A percentile compares a stretch with the other conserved stretches of the same genome.
Conservation (phyloP, 2,888 invertebrate species). For the Drosophila subquinaria region DNA sequence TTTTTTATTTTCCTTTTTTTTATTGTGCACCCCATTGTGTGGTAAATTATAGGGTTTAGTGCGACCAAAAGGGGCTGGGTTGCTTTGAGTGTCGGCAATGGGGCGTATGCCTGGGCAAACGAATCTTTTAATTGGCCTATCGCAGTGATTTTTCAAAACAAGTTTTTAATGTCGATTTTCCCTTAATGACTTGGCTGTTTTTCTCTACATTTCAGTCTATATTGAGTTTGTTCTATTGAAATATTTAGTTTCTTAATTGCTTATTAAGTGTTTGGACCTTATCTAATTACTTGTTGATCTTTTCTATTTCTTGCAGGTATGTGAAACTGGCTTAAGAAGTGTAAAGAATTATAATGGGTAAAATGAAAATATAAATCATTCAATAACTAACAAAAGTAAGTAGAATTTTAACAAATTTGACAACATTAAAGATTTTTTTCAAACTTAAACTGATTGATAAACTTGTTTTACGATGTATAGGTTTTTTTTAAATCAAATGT, state of each 20-base stretch:
- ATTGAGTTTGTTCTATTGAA: not conserved
- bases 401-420: not conserved
- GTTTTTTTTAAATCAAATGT: too few species aligned
- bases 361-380: not conserved
- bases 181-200: constrained; percentile 17
- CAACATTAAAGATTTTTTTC: too few species aligned
- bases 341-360: not conserved
- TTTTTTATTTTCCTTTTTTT: constrained; percentile 25
- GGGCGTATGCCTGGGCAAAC: constrained; percentile 47
- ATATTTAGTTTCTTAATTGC: constrained; percentile 16
- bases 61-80: not conserved
- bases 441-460: too few species aligned
- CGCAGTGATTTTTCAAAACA: constrained; percentile 41
- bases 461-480: too few species aligned
- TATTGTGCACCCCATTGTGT: constrained; percentile 47
- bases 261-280: constrained; percentile 13
- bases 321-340: constrained; percentile 16
- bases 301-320: constrained; percentile 63
- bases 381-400: not conserved
- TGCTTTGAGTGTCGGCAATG: constrained; percentile 41
- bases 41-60: constrained; percentile 66
- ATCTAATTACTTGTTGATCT: constrained; percentile 12
- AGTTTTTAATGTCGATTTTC: not conserved
- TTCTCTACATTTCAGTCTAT: not conserved
- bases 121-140: constrained; percentile 54